phyloP scores from a whole-genome alignment of 2,888 invertebrate genomes.

The Drosophila parthenogenetica region DNA sequence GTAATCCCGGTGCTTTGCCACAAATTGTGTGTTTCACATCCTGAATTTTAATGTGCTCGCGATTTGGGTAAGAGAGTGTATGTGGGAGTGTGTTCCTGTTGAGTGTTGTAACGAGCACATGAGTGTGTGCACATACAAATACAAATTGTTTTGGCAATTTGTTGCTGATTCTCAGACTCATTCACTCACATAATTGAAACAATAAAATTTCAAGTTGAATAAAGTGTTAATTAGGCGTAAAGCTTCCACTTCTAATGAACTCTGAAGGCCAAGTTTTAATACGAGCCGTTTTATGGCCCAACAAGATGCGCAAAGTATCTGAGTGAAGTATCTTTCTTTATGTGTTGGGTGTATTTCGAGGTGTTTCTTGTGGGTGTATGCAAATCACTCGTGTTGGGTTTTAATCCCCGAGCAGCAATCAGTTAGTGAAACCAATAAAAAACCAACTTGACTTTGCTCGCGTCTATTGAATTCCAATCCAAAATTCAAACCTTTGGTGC shows the following conservation, averaged over 20 bases:
- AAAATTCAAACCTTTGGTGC: slow-evolving; percentile 58
- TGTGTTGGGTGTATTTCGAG: not conserved
- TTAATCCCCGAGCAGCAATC: slow-evolving; percentile 57
- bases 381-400: slow-evolving; percentile 27
- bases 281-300: slow-evolving; percentile 62
- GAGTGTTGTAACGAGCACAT: slow-evolving; percentile 19
- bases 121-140: slow-evolving; percentile 28
- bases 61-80: slow-evolving; percentile 21
- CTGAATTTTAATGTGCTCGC: slow-evolving; percentile 76
- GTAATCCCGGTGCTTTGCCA: slow-evolving; percentile 24
- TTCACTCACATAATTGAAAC: slow-evolving; percentile 68
- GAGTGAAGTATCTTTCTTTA: slow-evolving; percentile 25
- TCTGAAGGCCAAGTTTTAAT: slow-evolving; percentile 62
- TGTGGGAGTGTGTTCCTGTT: slow-evolving; percentile 18
- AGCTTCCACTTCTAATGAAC: slow-evolving; percentile 61
- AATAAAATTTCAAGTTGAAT: slow-evolving; percentile 71
- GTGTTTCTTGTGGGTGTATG: slow-evolving; percentile 21
- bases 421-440: slow-evolving; percentile 71
- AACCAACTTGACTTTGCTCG: slow-evolving; percentile 59
- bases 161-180: slow-evolving; percentile 43
- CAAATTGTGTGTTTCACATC: slow-evolving; percentile 73
- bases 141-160: slow-evolving; percentile 67
- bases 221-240: slow-evolving; percentile 81
- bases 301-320: slow-evolving; percentile 74
- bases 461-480: slow-evolving; percentile 68